Conservation (phyloP, 2,113 vertebrate genomes). For the Xiphophorus hellerii region DNA sequence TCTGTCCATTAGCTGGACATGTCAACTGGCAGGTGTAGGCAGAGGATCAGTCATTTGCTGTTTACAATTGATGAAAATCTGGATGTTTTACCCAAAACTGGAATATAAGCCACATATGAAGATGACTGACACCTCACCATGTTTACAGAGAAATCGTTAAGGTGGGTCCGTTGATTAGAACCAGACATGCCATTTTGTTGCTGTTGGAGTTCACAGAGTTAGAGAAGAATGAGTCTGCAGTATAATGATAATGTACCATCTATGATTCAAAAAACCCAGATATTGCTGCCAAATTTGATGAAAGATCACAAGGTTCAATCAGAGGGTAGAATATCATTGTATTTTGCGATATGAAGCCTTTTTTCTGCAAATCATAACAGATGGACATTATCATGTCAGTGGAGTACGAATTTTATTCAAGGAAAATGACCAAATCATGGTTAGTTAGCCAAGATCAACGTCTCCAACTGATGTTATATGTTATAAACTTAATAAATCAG, state of each 20-base stretch:
- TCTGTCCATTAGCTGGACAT: neutral
- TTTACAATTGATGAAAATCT: neutral
- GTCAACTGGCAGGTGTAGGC: neutral
- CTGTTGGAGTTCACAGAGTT: neutral
- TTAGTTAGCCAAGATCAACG: conserved; percentile 5
- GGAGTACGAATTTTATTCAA: too few species aligned
- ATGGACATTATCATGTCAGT: too few species aligned
- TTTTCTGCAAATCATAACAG: too few species aligned
- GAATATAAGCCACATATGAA: neutral
- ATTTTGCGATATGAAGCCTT: too few species aligned
- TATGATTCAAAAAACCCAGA: neutral
- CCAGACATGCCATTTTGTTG: neutral
- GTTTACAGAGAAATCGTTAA: neutral
- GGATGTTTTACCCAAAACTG: neutral
- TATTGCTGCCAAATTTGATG: neutral
- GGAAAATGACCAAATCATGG: neutral
- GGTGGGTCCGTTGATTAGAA: neutral
- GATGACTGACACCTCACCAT: neutral
- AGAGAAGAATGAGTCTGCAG: too few species aligned
- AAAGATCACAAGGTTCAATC: too few species aligned
- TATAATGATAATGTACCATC: neutral
- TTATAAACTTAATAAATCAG: neutral
- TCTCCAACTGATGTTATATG: conserved; percentile 23
- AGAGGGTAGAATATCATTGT: too few species aligned
- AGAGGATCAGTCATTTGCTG: neutral